phyloP scores from a whole-genome alignment of 1,140 invertebrate species.

The Habropoda laboriosa region DNA sequence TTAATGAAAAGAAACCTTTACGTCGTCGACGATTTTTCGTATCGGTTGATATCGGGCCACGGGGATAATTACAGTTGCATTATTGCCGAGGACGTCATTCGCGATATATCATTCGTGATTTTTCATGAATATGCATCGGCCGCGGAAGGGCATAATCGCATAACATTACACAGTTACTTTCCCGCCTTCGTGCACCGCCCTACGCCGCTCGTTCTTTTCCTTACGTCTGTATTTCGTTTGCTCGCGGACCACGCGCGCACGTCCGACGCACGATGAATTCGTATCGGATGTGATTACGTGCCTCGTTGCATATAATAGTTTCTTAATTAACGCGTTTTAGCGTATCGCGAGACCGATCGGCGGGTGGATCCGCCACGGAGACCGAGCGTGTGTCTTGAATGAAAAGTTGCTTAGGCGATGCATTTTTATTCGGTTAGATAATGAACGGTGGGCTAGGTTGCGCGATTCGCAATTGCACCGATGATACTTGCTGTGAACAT shows the following conservation, averaged over 20 bases:
- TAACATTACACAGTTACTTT: conserved; percentile 56
- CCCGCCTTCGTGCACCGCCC: conserved; percentile 41
- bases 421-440: too few species aligned
- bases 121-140: conserved; percentile 76
- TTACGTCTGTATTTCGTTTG: conserved; percentile 20
- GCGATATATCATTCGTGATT: conserved; percentile 72
- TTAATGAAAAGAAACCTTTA: too few species aligned
- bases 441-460: too few species aligned
- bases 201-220: conserved; percentile 34
- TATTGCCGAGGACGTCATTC: conserved; percentile 77
- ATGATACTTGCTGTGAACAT: too few species aligned
- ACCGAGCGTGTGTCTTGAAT: too few species aligned
- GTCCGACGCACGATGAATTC: background rate
- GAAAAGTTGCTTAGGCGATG: too few species aligned
- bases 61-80: conserved; percentile 76
- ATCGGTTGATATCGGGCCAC: background rate
- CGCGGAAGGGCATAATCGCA: conserved; percentile 56
- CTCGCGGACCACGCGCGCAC: too few species aligned
- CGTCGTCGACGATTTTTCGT: conserved; percentile 13
- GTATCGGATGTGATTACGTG: conserved; percentile 3
- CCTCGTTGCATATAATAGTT: background rate
- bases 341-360: conserved; percentile 7
- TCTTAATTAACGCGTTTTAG: background rate
- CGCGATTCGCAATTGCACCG: too few species aligned
- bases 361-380: background rate